phyloP scores from a whole-genome alignment of 2,888 invertebrate species.

The Phyllotreta cruciferae region DNA sequence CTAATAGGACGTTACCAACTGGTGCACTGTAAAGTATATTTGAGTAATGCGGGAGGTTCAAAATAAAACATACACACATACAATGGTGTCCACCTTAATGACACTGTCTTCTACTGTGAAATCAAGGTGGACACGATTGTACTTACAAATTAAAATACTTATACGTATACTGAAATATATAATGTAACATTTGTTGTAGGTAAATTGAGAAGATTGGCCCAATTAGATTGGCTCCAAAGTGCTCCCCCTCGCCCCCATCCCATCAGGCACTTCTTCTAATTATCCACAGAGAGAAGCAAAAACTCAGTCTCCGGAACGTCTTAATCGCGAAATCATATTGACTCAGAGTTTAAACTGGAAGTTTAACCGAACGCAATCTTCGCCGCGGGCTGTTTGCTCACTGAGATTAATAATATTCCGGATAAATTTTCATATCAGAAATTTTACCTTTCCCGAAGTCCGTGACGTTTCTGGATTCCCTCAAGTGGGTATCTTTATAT shows the following conservation, averaged over 20 bases:
- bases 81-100: too few relatives aligned
- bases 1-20: slow-evolving; percentile 6
- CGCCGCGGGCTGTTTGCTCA: slow-evolving; percentile 37
- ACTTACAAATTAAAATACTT: too few relatives aligned
- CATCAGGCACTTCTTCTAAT: neutral
- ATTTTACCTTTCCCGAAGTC: neutral
- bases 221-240: slow-evolving; percentile 3
- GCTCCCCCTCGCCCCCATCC: neutral
- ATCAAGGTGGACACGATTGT: too few relatives aligned
- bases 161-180: too few relatives aligned
- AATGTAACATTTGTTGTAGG: neutral
- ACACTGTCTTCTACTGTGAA: too few relatives aligned
- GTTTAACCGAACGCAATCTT: slow-evolving; percentile 33
- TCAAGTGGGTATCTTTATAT: too few relatives aligned
- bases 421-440: slow-evolving; percentile 30
- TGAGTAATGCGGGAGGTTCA: slow-evolving; percentile 2
- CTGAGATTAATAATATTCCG: slow-evolving; percentile 40
- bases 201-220: neutral
- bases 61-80: too few relatives aligned
- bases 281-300: slow-evolving; percentile 16
- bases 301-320: slow-evolving; percentile 21
- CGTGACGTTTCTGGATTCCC: too few relatives aligned
- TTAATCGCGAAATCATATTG: slow-evolving; percentile 36
- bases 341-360: slow-evolving; percentile 33
- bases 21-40: neutral